phyloP scores from a whole-genome alignment of 2,797 vertebrate genomes.

The Lagorchestes hirsutus region DNA sequence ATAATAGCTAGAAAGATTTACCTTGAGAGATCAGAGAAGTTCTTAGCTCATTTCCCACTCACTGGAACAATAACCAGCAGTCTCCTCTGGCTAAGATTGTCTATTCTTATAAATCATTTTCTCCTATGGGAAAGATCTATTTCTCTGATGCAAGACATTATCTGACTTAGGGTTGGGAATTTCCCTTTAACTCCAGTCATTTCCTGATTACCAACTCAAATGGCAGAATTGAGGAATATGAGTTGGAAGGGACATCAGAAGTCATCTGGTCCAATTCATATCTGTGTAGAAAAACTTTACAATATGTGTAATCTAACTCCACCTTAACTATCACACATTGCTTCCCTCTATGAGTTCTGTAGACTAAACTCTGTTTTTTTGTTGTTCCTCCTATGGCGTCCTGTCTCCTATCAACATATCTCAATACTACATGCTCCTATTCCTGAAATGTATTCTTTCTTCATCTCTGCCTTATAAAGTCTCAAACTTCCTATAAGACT shows the following conservation, averaged over 20 bases:
- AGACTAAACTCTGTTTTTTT: no score
- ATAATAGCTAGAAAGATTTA: background rate
- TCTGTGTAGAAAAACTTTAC: background rate
- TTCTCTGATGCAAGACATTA: background rate
- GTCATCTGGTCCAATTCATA: background rate
- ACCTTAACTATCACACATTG: no score
- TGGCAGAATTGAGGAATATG: background rate
- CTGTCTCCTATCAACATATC: no score
- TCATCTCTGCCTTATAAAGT: background rate
- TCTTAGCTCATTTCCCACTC: background rate
- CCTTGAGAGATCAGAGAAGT: background rate
- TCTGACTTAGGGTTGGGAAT: background rate
- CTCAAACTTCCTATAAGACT: background rate
- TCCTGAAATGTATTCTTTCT: background rate
- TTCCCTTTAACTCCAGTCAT: background rate
- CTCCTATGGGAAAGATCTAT: no score
- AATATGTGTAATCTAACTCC: no score
- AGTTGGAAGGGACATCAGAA: background rate
- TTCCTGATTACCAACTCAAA: background rate
- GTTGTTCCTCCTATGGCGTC: no score
- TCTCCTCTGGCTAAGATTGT: background rate
- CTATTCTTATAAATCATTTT: background rate
- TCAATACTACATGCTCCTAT: background rate
- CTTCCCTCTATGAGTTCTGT: background rate
- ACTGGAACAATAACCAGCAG: background rate